A percentile compares a stretch with the other conserved stretches of the same genome.
Evolutionary conservation across 2,113 vertebrate genomes (phyloP).

Genomic region (Falco punctatus): DNA sequence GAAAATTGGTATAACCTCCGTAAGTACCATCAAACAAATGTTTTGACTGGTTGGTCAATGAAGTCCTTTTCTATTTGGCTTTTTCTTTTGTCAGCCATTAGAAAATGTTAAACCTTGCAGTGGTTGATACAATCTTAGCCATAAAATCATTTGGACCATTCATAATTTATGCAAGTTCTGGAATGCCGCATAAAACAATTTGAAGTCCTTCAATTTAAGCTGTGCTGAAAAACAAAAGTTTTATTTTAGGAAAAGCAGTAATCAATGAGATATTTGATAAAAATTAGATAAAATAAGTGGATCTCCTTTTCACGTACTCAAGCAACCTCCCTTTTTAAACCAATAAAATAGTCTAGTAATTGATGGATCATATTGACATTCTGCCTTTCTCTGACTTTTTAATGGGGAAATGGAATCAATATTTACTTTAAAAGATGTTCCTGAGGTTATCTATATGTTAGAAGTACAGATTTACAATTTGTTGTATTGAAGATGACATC

Average conservation of each 20-base stretch:
- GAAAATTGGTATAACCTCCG: neutral
- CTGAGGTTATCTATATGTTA: neutral
- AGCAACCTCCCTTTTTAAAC: neutral
- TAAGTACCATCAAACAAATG: neutral
- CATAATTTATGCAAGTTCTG: neutral
- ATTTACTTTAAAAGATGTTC: neutral
- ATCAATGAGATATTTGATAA: neutral
- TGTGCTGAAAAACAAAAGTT: neutral
- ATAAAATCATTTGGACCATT: neutral
- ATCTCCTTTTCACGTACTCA: neutral
- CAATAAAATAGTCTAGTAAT: neutral
- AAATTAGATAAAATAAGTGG: neutral
- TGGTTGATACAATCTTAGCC: neutral
- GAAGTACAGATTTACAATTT: neutral
- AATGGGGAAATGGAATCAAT: neutral
- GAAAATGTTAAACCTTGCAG: neutral
- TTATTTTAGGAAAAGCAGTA: neutral
- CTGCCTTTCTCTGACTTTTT: neutral
- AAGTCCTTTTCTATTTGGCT: neutral
- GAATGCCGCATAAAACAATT: neutral
- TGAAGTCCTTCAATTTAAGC: neutral
- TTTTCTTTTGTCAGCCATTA: neutral
- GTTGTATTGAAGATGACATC: neutral
- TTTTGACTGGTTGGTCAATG: neutral
- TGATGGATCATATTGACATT: neutral